Conservation (phyloP, 2,888 invertebrate genomes). For the Lasioglossum marginatum region DNA sequence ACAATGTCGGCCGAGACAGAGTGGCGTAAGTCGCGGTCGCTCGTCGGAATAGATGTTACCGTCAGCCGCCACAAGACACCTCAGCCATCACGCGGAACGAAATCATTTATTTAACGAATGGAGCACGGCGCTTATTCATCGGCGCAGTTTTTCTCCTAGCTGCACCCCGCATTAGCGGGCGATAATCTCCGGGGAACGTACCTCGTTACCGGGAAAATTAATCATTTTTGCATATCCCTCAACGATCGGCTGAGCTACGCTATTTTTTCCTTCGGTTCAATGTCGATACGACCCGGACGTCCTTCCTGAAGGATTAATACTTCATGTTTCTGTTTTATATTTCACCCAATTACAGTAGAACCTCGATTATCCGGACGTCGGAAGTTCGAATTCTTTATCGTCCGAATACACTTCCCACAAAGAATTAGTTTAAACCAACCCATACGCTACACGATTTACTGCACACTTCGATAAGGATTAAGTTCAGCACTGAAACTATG, state of each 20-base stretch:
- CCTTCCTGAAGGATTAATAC: no score
- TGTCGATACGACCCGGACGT: not conserved
- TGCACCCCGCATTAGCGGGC: slow-evolving; percentile 58
- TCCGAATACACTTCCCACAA: no score
- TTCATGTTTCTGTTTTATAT: no score
- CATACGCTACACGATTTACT: no score
- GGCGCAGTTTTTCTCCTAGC: slow-evolving; percentile 49
- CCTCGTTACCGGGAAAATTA: not conserved
- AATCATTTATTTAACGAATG: slow-evolving; percentile 79
- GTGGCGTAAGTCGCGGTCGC: slow-evolving; percentile 72
- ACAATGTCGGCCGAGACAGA: slow-evolving; percentile 59
- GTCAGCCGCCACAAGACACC: slow-evolving; percentile 76
- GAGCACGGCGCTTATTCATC: slow-evolving; percentile 71
- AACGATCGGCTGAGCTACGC: not conserved
- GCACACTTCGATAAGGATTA: no score
- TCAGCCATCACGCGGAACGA: slow-evolving; percentile 78
- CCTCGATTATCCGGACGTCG: no score
- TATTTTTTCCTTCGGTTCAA: not conserved
- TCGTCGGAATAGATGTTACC: slow-evolving; percentile 76
- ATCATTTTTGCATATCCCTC: not conserved
- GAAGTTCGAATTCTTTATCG: no score
- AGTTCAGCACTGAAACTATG: no score
- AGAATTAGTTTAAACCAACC: no score
- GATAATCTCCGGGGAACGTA: slow-evolving; percentile 51
- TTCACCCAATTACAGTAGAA: no score